phyloP scores from a whole-genome alignment of 2,888 invertebrate genomes.

The Polymixis flavicincta region DNA sequence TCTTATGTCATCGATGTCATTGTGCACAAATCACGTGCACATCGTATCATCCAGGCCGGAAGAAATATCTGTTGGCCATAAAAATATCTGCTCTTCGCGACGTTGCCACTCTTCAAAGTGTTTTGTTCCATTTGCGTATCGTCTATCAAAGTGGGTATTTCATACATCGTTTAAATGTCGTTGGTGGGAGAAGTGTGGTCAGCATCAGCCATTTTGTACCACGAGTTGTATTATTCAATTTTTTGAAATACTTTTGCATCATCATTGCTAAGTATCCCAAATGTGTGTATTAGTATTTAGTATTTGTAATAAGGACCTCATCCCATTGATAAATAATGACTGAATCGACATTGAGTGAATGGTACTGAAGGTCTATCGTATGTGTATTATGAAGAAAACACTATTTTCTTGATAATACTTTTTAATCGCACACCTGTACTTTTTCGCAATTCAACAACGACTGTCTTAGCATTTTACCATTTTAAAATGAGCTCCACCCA shows the following conservation, averaged over 20 bases:
- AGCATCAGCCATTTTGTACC: neutral
- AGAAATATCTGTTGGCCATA: constrained; percentile 50
- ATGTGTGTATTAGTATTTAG: neutral
- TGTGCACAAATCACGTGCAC: constrained; percentile 43
- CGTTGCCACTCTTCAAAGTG: constrained; percentile 28
- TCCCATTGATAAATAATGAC: neutral
- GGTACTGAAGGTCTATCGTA: neutral
- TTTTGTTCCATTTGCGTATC: constrained; percentile 28
- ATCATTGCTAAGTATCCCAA: neutral
- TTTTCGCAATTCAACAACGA: too few relatives aligned
- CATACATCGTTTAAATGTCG: constrained; percentile 28
- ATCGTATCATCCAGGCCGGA: constrained; percentile 48
- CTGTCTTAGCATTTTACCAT: too few relatives aligned
- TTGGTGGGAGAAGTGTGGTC: neutral
- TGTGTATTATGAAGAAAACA: too few relatives aligned
- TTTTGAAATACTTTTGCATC: neutral
- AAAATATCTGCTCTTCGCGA: constrained; percentile 45
- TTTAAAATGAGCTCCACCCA: too few relatives aligned
- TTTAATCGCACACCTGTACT: too few relatives aligned
- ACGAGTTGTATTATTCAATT: neutral
- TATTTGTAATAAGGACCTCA: too few relatives aligned
- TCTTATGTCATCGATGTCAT: constrained; percentile 39
- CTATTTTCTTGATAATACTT: too few relatives aligned
- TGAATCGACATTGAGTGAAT: neutral
- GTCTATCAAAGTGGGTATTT: constrained; percentile 44